Evolutionary conservation across 1,140 invertebrate genomes (phyloP), one percentile per base, ranked within the genome.

Genomic region (Limonius californicus): DNA sequence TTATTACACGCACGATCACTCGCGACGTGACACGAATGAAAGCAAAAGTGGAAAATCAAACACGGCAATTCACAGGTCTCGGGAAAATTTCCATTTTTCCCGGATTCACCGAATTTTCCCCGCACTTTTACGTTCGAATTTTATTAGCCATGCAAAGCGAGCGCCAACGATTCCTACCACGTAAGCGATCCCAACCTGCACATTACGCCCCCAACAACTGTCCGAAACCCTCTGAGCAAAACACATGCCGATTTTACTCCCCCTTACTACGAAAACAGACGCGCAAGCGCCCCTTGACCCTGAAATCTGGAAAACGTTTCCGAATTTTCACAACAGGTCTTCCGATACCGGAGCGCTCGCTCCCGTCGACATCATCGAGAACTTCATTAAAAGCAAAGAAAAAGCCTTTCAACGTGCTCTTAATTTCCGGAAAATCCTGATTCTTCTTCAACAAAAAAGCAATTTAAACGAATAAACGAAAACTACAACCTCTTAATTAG

Each of bases 231-330:
- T 61, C 59, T 61, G 59, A 50, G 50, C 16, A 32, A n/a, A 61
- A 61, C 59, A 61, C 59, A 61, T 61, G 59, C 59, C 59, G 45
- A 59, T 59, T 59, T 47, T 50, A 43, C 56, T 42, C 27, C 35
- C 56, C 14, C 20, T 47, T 32, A 50, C 15, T 50, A 50, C 15
- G 19, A 50, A 50, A 50, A 19, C 42, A 6, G 45, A 8, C 7
- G 45, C 45, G 45, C 45, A 50, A 21, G 45, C 45, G 45, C 45
- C 23, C 3, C 11, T 39, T 39, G 11, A 39, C 11, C 2, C 11
- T 6, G 11, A 39, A 39, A 39, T 39, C 2, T 12, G n/a, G 8
- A 39, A 39, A 12, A 39, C n/a, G 2, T 39, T 39, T 39, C 2
- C 35, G 35, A 4, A 32, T 32, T 32, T 32, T 32, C 27, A 32